Percentiles rank a stretch among this genome's conserved stretches.
Evolutionary conservation across 2,113 vertebrate species (phyloP).

Genomic region (Dipodomys spectabilis): DNA sequence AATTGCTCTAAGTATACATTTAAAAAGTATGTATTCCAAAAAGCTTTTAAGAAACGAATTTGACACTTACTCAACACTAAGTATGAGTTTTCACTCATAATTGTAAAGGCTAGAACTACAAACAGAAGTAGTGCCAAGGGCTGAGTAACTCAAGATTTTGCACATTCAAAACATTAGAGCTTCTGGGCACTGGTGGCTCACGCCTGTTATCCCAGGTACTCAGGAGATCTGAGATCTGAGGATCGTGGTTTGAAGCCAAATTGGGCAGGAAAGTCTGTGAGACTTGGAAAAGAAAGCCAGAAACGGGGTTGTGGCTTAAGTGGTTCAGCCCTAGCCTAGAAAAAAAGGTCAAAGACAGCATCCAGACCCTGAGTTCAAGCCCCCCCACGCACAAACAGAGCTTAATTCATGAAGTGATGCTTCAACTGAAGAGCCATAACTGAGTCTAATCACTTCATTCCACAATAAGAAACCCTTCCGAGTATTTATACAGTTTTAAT

Average conservation of each 20-base stretch:
- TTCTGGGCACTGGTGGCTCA: too few relatives aligned
- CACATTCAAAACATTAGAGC: neutral
- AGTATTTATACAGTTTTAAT: neutral
- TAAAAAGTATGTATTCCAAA: neutral
- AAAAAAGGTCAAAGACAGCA: too few relatives aligned
- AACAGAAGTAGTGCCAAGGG: neutral
- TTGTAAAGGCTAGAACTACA: neutral
- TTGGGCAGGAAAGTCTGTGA: too few relatives aligned
- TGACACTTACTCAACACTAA: neutral
- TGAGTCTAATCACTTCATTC: constrained; percentile 6
- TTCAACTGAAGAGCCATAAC: neutral
- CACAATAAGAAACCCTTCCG: neutral
- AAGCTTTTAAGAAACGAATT: constrained; percentile 10
- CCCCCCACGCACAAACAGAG: neutral
- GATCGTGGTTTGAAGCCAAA: too few relatives aligned
- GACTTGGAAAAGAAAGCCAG: too few relatives aligned
- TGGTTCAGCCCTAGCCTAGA: too few relatives aligned
- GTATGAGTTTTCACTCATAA: constrained; percentile 18
- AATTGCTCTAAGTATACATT: constrained; percentile 3
- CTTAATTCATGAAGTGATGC: neutral
- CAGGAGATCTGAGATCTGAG: too few relatives aligned
- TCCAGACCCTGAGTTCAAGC: too few relatives aligned
- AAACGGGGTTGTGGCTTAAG: too few relatives aligned
- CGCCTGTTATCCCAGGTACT: too few relatives aligned
- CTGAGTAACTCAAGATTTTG: neutral